A percentile compares a stretch with the other conserved stretches of the same genome.
phyloP scores from a whole-genome alignment of 2,113 vertebrate species.

The Rattus rattus region DNA sequence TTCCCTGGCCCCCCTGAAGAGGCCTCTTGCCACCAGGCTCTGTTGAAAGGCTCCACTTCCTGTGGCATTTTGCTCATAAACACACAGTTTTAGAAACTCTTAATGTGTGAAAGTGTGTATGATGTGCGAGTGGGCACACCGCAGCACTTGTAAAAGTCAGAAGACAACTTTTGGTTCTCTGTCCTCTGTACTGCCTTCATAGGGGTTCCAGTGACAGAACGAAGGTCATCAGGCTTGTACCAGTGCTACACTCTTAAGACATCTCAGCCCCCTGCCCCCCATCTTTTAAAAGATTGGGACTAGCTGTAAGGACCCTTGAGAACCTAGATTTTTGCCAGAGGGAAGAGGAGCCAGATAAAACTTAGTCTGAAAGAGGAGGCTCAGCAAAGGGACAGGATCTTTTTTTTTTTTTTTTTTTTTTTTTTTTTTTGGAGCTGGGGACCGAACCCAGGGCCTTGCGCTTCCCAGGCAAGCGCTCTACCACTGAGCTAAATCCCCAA shows the following conservation, averaged over 20 bases:
- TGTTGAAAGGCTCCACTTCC: conserved; percentile 27
- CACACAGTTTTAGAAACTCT: neutral
- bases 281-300: neutral
- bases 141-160: neutral
- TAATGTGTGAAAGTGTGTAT: neutral
- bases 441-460: too few species aligned
- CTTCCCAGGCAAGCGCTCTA: too few species aligned
- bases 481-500: too few species aligned
- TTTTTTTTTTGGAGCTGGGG: too few species aligned
- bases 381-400: neutral
- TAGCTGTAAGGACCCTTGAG: neutral
- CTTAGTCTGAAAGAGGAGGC: neutral
- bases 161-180: neutral
- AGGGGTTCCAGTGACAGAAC: neutral
- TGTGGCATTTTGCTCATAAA: neutral
- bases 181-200: neutral
- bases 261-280: neutral
- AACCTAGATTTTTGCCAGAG: neutral
- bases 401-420: too few species aligned
- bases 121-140: neutral
- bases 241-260: neutral
- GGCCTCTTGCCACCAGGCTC: conserved; percentile 1
- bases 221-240: neutral
- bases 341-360: neutral
- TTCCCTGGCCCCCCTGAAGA: neutral